A percentile compares a stretch with the other conserved stretches of the same genome.
Evolutionary conservation across 2,113 vertebrate genomes (phyloP).

Genomic region (Eptesicus fuscus): DNA sequence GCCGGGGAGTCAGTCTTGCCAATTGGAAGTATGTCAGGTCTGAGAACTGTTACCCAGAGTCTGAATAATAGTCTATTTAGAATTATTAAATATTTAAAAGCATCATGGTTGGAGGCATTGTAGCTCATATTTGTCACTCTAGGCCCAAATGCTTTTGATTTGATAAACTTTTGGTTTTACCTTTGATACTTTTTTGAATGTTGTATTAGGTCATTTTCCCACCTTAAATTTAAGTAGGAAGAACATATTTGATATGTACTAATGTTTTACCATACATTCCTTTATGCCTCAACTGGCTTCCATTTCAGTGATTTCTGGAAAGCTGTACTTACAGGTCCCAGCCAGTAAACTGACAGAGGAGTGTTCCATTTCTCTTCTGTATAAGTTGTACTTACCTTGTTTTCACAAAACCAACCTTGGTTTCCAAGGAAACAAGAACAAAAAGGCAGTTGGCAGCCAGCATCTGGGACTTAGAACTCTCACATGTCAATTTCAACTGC

Average conservation of each 20-base stretch:
- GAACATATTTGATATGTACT: neutral
- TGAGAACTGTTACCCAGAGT: neutral
- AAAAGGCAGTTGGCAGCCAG: slow-evolving; percentile 73
- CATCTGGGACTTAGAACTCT: slow-evolving; percentile 74
- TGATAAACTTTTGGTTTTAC: slow-evolving; percentile 18
- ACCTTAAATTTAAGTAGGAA: neutral
- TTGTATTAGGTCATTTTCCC: neutral
- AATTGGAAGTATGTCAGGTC: neutral
- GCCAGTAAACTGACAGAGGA: slow-evolving; percentile 57
- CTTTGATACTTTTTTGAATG: neutral
- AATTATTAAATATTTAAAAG: neutral
- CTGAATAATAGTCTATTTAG: neutral
- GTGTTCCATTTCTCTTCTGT: slow-evolving; percentile 32
- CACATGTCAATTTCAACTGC: slow-evolving; percentile 68
- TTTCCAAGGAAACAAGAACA: slow-evolving; percentile 79
- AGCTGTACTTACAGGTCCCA: slow-evolving; percentile 4
- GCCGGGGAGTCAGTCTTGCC: neutral
- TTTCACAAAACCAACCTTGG: slow-evolving; percentile 69
- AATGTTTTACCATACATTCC: neutral
- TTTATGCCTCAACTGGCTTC: neutral
- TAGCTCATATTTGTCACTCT: neutral
- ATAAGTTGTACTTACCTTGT: slow-evolving; percentile 70
- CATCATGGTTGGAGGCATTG: neutral
- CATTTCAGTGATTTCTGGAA: slow-evolving; percentile 19
- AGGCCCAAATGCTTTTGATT: neutral